Conservation (phyloP, 53 echinoderm and acorn worm species). For the Holothuria scabra region DNA sequence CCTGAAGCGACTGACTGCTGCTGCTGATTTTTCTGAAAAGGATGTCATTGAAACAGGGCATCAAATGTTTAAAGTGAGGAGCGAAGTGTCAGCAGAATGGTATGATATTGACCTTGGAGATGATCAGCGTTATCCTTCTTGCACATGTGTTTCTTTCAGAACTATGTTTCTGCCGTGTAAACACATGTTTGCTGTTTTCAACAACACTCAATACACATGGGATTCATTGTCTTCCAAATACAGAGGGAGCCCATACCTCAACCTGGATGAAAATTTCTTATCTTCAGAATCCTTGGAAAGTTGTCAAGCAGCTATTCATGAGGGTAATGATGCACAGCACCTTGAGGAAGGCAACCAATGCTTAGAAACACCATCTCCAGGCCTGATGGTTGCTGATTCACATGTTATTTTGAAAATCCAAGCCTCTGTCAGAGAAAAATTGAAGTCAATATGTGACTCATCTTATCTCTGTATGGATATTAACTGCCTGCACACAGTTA, state of each 20-base stretch:
- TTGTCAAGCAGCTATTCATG: too few relatives aligned
- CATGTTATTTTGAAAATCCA: neutral
- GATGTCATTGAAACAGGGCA: neutral
- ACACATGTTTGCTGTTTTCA: constrained; percentile 8
- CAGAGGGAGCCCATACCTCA: neutral
- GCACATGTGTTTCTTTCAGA: neutral
- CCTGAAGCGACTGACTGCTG: neutral
- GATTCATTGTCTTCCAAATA: constrained; percentile 13
- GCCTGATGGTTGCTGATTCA: too few relatives aligned
- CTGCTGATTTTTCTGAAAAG: neutral
- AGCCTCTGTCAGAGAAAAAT: neutral
- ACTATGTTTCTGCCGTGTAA: neutral
- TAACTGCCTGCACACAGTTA: neutral
- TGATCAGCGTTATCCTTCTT: neutral
- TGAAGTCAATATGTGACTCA: neutral
- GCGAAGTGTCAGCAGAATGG: neutral
- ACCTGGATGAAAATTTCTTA: constrained; percentile 13
- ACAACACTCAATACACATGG: neutral
- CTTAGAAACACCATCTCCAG: too few relatives aligned
- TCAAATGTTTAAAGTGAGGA: neutral
- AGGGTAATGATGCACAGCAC: too few relatives aligned
- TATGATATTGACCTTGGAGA: constrained; percentile 4
- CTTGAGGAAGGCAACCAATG: too few relatives aligned
- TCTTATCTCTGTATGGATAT: constrained; percentile 5
- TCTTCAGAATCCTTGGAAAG: too few relatives aligned